Conservation (phyloP, 2,888 invertebrate genomes). For the Amiota communis region DNA sequence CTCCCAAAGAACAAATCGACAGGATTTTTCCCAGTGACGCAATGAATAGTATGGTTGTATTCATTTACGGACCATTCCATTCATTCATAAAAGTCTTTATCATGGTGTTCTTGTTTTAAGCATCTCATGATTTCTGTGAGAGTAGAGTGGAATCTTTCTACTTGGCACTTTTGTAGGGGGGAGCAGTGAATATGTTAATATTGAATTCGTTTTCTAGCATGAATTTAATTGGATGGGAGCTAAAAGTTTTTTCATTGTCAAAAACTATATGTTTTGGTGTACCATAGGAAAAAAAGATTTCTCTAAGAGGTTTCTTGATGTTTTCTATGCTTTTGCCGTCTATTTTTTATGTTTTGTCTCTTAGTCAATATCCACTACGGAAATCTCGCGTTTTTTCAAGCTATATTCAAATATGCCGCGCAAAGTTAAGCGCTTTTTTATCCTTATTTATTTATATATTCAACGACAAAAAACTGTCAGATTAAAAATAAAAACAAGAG, state of each 20-base stretch:
- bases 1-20: not conserved
- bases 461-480: too few relatives aligned
- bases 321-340: slow-evolving; percentile 23
- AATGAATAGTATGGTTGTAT: not conserved
- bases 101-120: slow-evolving; percentile 28
- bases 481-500: too few relatives aligned
- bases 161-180: slow-evolving; percentile 31
- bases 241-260: slow-evolving; percentile 39
- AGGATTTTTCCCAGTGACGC: not conserved
- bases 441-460: too few relatives aligned
- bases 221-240: slow-evolving; percentile 32
- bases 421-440: too few relatives aligned
- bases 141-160: slow-evolving; percentile 41
- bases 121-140: slow-evolving; percentile 38
- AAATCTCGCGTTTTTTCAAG: too few relatives aligned
- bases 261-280: slow-evolving; percentile 35
- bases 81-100: not conserved
- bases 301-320: slow-evolving; percentile 21
- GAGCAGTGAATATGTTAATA: slow-evolving; percentile 32
- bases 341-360: too few relatives aligned
- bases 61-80: not conserved
- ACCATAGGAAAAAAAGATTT: slow-evolving; percentile 36
- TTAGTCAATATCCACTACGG: too few relatives aligned
- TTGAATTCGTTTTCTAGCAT: slow-evolving; percentile 37
- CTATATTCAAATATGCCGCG: too few relatives aligned